phyloP scores from a whole-genome alignment of 1,140 invertebrate genomes.

The Cecropterus lyciades region DNA sequence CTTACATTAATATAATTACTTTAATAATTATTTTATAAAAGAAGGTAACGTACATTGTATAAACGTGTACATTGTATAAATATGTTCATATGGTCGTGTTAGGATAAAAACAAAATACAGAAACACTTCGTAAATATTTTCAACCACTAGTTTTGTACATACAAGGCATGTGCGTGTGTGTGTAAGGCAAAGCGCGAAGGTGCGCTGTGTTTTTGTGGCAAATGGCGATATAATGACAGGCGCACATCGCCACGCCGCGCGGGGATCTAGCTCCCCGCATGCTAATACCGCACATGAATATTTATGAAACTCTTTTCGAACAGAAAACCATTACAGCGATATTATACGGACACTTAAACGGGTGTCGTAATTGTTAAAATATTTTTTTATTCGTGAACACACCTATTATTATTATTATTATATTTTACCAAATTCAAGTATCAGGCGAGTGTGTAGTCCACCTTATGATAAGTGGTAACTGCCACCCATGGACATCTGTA shows the following conservation, averaged over 20 bases:
- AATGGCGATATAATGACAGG: conserved; percentile 80
- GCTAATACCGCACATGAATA: conserved; percentile 79
- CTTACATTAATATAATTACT: no score
- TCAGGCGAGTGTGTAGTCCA: no score
- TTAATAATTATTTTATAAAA: no score
- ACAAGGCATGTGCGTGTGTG: not conserved
- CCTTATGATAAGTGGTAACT: no score
- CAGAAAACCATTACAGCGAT: conserved; percentile 66
- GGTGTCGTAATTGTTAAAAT: conserved; percentile 5
- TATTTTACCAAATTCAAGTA: no score
- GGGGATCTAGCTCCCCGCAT: conserved; percentile 61
- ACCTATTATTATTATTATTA: no score
- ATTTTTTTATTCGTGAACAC: not conserved
- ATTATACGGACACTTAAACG: conserved; percentile 36
- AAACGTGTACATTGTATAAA: no score
- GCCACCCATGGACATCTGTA: no score
- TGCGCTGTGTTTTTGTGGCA: conserved; percentile 71
- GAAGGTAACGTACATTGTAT: no score
- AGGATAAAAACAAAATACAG: no score
- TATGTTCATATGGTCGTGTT: no score
- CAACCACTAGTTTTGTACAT: not conserved
- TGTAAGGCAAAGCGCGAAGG: conserved; percentile 46
- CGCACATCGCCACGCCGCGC: conserved; percentile 49
- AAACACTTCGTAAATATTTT: not conserved
- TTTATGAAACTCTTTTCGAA: conserved; percentile 73